Evolutionary conservation across 1,140 invertebrate genomes (phyloP), one percentile per base, ranked within the genome.

Genomic region (Spodoptera litura): DNA sequence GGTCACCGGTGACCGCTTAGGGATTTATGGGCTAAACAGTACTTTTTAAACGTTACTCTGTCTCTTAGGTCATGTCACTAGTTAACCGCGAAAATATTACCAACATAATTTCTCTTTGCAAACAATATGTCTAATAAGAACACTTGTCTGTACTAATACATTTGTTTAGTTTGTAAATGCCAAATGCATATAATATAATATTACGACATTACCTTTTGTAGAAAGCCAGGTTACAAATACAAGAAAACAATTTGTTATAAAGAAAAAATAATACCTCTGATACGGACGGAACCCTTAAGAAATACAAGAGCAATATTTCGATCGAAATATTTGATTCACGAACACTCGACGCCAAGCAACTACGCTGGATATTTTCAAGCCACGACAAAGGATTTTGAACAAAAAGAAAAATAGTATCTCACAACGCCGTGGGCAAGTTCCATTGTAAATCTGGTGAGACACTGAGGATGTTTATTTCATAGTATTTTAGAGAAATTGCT

Each of bases 341-440:
- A 61, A 31, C 56, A 61, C 53, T 25, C 53, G 31, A 31, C 70
- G 70, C 31, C 53, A 72, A 56, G 44, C 55, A 52, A 44, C 66
- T 35, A 15, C 44, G 12, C 35, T 58, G 15, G 71, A 59, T 61
- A 74, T 74, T 74, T 64, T 74, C 56, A 59, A 74, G 20, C 55
- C 56, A 25, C 56, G n/a, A 74, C 71, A 74, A 74, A 74, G 71
- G 71, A 74, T 61, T 74, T 74, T 4, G 52, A 51, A 51, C 25
- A 59, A 61, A 74, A 61, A 74, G 71, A 74, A 74, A 49, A 20
- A 20, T 44, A 49, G 38, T 51, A 74, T 61, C 38, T 52, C 55
- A 15, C 6, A 31, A n/a, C 15, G 71, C 71, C 56, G 35, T 61
- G 56, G 71, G 71, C 71, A 61, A 74, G 71, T 38, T 38, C 38